A percentile compares a stretch with the other conserved stretches of the same genome.
Conservation (phyloP, 2,113 vertebrate genomes). For the Cacatua alba region DNA sequence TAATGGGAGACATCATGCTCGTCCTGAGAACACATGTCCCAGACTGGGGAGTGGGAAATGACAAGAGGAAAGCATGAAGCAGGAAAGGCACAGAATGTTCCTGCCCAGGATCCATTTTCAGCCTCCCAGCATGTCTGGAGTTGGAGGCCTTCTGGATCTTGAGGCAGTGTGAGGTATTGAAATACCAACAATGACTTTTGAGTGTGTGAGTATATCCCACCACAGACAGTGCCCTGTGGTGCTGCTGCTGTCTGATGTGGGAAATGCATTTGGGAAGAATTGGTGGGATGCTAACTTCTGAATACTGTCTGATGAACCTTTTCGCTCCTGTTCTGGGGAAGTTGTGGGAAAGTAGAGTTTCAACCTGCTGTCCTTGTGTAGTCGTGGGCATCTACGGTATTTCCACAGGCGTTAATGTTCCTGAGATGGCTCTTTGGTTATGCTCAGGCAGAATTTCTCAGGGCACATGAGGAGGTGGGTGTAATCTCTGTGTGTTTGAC, state of each 20-base stretch:
- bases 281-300: not conserved
- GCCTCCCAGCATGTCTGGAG: rapidly evolving
- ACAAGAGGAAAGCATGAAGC: not conserved
- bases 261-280: not conserved
- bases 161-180: not conserved
- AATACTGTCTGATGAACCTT: not conserved
- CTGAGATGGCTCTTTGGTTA: not conserved
- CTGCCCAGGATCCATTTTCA: not conserved
- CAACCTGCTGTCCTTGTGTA: not conserved
- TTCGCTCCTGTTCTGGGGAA: not conserved
- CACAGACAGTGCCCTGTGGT: not conserved
- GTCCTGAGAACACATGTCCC: not conserved
- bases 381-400: not conserved
- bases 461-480: not conserved
- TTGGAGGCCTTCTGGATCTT: not conserved
- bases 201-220: not conserved
- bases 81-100: not conserved
- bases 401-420: not conserved
- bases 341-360: not conserved
- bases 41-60: not conserved
- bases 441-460: not conserved
- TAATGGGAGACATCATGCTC: not conserved
- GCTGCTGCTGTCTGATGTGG: not conserved
- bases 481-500: not conserved
- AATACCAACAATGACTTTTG: not conserved